A percentile compares a stretch with the other conserved stretches of the same genome.
These are phyloP conservation scores for Popillia japonica DNA, from an alignment of 1,140 invertebrate genomes.

Conservation along the genomic window DNA sequence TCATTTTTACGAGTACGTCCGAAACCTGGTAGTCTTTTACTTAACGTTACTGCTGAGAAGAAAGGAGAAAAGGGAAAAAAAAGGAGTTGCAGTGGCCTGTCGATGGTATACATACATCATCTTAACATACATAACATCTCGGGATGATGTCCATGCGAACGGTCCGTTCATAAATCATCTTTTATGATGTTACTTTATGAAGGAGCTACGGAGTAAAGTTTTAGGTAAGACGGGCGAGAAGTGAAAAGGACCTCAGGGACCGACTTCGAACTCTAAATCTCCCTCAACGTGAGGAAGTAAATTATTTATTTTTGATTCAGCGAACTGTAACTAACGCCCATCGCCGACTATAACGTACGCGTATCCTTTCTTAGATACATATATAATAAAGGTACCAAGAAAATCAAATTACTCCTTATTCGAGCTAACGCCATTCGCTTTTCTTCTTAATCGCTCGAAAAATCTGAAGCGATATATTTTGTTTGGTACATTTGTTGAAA, in stretches of 20 bases:
- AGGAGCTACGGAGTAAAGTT: neutral
- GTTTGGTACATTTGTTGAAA: too few relatives aligned
- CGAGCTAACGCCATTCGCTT: neutral
- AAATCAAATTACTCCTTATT: neutral
- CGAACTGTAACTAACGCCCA: slow-evolving; percentile 15
- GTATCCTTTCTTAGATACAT: neutral
- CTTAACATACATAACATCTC: slow-evolving; percentile 15
- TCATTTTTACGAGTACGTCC: slow-evolving; percentile 29
- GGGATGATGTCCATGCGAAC: slow-evolving; percentile 32
- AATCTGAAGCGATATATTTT: neutral
- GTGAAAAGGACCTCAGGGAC: slow-evolving; percentile 25
- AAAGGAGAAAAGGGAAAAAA: neutral
- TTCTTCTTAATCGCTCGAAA: neutral
- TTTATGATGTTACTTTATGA: slow-evolving; percentile 33
- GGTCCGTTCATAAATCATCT: slow-evolving; percentile 31
- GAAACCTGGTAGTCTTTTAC: slow-evolving; percentile 8
- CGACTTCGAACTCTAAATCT: slow-evolving; percentile 21
- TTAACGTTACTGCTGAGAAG: slow-evolving; percentile 11
- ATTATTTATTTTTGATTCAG: slow-evolving; percentile 32
- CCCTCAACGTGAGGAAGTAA: slow-evolving; percentile 19
- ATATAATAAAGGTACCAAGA: neutral
- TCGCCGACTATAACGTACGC: neutral
- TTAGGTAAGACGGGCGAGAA: slow-evolving; percentile 31
- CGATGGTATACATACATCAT: slow-evolving; percentile 26
- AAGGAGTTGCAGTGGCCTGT: neutral